Evolutionary conservation across 2,113 vertebrate species (phyloP).

Genomic region (Grus americana): DNA sequence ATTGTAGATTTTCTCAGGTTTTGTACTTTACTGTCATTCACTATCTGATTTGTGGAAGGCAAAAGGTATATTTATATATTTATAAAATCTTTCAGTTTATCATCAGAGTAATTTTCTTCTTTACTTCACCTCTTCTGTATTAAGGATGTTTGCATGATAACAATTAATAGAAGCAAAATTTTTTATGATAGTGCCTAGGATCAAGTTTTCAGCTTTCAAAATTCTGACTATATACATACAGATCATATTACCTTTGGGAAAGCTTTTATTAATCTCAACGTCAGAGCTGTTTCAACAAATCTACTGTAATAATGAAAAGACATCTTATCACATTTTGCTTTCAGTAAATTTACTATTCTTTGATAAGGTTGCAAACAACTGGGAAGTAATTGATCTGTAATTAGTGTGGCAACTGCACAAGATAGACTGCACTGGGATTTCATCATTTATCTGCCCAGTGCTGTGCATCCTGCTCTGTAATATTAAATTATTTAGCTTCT

Average conservation of each 20-base stretch:
- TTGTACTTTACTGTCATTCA: conserved; percentile 14
- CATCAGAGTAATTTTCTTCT: not conserved
- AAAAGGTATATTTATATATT: not conserved
- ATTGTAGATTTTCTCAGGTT: not conserved
- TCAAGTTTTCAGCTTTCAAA: conserved; percentile 59
- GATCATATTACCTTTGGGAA: conserved; percentile 68
- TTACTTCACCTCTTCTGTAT: not conserved
- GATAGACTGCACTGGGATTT: conserved; percentile 60
- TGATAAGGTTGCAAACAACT: conserved; percentile 79
- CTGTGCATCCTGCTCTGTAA: conserved; percentile 47
- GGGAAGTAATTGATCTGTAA: conserved; percentile 83
- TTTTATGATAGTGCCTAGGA: conserved; percentile 32
- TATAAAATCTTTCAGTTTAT: conserved; percentile 32
- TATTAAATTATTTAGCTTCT: conserved; percentile 76
- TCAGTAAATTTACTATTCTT: conserved; percentile 79
- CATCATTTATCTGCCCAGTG: conserved; percentile 70
- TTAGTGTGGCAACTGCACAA: conserved; percentile 75
- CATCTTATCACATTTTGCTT: conserved; percentile 75
- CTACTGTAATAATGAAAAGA: conserved; percentile 79
- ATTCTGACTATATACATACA: conserved; percentile 51
- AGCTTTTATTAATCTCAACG: conserved; percentile 73
- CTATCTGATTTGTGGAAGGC: not conserved
- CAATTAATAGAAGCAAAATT: conserved; percentile 53
- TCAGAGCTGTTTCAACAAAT: conserved; percentile 78
- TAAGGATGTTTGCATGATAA: conserved; percentile 16